A percentile compares a stretch with the other conserved stretches of the same genome.
Evolutionary conservation across 2,797 vertebrate species (phyloP).

Genomic region (Poliocrania exsul): DNA sequence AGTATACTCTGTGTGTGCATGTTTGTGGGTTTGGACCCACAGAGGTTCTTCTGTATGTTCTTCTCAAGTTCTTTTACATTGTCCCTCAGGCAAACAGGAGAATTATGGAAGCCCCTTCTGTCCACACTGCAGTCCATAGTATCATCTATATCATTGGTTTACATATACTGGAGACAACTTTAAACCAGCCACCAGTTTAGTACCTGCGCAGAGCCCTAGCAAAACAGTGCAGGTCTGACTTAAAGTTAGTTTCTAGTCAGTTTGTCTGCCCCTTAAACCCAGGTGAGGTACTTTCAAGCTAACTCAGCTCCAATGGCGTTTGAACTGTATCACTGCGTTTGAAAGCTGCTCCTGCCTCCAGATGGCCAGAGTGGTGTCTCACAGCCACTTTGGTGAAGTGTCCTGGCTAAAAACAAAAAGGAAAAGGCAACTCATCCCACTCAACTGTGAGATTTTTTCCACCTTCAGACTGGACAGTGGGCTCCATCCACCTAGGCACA

Average conservation of each 20-base stretch:
- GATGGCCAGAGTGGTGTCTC: fast-evolving
- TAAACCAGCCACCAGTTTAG: background rate
- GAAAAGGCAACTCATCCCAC: background rate
- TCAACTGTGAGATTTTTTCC: background rate
- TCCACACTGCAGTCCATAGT: background rate
- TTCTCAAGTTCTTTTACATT: background rate
- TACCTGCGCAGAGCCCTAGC: background rate
- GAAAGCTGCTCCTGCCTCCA: background rate
- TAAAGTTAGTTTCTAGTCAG: background rate
- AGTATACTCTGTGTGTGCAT: fast-evolving
- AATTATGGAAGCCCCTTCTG: background rate
- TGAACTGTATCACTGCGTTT: background rate
- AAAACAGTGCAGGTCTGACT: background rate
- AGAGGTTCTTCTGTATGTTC: background rate
- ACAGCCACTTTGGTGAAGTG: background rate
- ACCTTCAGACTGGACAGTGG: background rate
- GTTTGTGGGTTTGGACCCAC: background rate
- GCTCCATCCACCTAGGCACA: background rate
- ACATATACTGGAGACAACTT: background rate
- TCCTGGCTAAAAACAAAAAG: background rate
- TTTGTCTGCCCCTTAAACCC: background rate
- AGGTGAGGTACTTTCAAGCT: background rate
- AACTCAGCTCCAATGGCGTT: background rate
- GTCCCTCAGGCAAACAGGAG: background rate
- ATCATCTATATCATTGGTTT: background rate